Conservation (phyloP, 2,113 vertebrate genomes). For the Abramis brama region DNA sequence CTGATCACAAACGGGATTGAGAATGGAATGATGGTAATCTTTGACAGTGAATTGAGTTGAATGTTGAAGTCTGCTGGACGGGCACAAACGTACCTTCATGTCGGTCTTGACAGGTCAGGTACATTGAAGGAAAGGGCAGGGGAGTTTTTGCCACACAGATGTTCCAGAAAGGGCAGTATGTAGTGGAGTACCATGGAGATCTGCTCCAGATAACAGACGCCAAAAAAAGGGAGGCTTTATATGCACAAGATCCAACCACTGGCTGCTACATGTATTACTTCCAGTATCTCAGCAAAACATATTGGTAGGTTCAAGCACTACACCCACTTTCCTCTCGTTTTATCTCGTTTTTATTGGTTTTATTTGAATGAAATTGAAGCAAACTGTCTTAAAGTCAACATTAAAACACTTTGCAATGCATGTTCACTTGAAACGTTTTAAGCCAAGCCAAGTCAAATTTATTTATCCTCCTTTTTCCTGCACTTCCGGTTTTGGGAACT, state of each 20-base stretch:
- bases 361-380: too few relatives aligned
- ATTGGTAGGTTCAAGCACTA: constrained; percentile 81
- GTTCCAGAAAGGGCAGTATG: constrained; percentile 92
- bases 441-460: too few relatives aligned
- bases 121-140: constrained; percentile 89
- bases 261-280: constrained; percentile 99
- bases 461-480: too few relatives aligned
- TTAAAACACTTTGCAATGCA: too few relatives aligned
- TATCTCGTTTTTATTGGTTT: too few relatives aligned
- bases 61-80: not conserved
- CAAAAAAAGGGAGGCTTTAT: constrained; percentile 87
- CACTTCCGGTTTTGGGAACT: too few relatives aligned
- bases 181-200: constrained; percentile 97
- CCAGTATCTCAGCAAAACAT: constrained; percentile 95
- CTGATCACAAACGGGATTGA: constrained; percentile 91
- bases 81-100: not conserved
- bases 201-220: constrained; percentile 90
- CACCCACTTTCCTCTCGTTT: not conserved
- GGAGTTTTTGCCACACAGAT: constrained; percentile 87
- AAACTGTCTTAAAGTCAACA: too few relatives aligned
- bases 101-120: constrained; percentile 80
- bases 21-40: constrained; percentile 92
- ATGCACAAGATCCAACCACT: constrained; percentile 89
- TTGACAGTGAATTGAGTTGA: not conserved
- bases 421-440: too few relatives aligned